These are phyloP conservation scores for Lypha dubia DNA, from an alignment of 2,888 invertebrate genomes.

Conservation along the genomic window DNA sequence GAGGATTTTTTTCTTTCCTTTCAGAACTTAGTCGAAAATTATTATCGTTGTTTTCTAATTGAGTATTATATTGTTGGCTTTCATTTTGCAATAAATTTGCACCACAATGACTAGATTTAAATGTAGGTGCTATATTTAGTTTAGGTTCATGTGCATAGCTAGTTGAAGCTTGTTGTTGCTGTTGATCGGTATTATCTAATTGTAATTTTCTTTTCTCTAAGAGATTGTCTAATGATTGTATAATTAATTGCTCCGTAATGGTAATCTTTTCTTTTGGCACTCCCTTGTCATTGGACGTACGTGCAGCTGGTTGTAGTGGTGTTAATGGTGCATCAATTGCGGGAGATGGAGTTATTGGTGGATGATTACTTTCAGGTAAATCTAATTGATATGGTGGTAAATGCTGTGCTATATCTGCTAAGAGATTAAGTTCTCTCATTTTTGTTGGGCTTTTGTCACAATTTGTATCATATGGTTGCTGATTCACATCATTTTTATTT, in stretches of 20 bases:
- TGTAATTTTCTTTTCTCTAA: slow-evolving; percentile 29
- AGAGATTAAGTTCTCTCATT: slow-evolving; percentile 57
- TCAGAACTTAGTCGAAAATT: background rate
- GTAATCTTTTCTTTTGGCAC: slow-evolving; percentile 46
- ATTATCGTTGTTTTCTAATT: slow-evolving; percentile 13
- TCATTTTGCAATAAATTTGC: slow-evolving; percentile 7
- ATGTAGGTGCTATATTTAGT: slow-evolving; percentile 33
- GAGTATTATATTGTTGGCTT: slow-evolving; percentile 30
- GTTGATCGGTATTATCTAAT: slow-evolving; percentile 14
- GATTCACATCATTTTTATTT: background rate
- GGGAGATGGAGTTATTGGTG: slow-evolving; percentile 12
- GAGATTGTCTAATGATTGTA: slow-evolving; percentile 51
- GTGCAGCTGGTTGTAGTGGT: too few relatives aligned
- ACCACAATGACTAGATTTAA: slow-evolving; percentile 45
- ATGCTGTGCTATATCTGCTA: slow-evolving; percentile 62
- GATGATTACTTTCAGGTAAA: slow-evolving; percentile 38
- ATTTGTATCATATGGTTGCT: slow-evolving; percentile 40
- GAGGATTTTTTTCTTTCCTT: background rate
- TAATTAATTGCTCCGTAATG: slow-evolving; percentile 56
- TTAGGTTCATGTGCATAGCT: slow-evolving; percentile 52
- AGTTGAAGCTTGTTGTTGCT: slow-evolving; percentile 8
- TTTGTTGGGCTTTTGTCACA: slow-evolving; percentile 32
- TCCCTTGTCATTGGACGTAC: background rate
- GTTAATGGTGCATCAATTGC: background rate
- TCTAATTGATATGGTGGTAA: slow-evolving; percentile 64